These are phyloP conservation scores for Cordilura impudica DNA, from an alignment of 2,888 invertebrate genomes.

Conservation along the genomic window DNA sequence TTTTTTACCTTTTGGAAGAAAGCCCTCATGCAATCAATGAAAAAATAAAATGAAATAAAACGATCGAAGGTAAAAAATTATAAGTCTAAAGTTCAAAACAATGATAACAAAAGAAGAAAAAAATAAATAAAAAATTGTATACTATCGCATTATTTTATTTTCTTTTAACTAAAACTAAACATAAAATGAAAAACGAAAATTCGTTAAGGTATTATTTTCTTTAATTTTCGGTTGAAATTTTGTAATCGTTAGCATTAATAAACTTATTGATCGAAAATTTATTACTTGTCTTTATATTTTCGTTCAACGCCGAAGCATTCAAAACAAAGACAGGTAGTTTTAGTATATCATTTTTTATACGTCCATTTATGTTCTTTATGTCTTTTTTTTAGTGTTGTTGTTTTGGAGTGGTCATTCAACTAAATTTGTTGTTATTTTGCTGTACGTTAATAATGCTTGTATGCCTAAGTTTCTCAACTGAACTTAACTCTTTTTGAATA, in stretches of 20 bases:
- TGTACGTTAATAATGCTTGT: background rate
- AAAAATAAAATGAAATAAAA: background rate
- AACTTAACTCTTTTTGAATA: background rate
- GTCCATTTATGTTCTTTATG: background rate
- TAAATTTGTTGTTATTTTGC: background rate
- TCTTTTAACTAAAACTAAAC: background rate
- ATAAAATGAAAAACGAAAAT: too few species aligned
- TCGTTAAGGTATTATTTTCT: background rate
- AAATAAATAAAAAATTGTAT: background rate
- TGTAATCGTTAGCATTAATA: conserved; percentile 34
- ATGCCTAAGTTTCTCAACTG: background rate
- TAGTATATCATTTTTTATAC: background rate
- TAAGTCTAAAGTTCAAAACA: conserved; percentile 17
- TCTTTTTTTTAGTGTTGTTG: background rate
- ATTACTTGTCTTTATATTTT: conserved; percentile 16
- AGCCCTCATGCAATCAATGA: background rate
- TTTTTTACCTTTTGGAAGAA: conserved; percentile 26
- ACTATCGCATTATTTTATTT: conserved; percentile 22
- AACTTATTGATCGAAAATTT: conserved; percentile 20
- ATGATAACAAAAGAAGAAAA: conserved; percentile 9
- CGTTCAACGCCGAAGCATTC: conserved; percentile 29
- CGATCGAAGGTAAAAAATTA: conserved; percentile 19
- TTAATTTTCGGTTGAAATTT: conserved; percentile 1
- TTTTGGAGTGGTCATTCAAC: background rate
- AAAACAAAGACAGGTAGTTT: conserved; percentile 7